Evolutionary conservation across 2,888 invertebrate species (phyloP), one percentile per base, ranked within the genome.

Genomic region (Desoria tigrina): DNA sequence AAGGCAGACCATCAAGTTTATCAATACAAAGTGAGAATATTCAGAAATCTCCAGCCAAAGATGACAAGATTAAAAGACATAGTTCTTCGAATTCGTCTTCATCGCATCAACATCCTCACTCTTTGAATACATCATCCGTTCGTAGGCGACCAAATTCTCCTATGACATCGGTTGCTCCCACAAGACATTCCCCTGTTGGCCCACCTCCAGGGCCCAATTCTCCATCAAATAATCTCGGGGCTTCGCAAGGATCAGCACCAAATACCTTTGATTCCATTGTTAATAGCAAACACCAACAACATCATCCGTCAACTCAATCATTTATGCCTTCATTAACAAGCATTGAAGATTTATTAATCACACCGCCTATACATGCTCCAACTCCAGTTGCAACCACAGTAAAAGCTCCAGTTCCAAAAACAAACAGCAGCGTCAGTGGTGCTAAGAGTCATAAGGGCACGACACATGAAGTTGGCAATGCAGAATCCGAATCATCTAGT

Each of bases 391-490:
- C 61, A 32, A 54, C 60, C 21, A 6, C 45, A 7, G 32, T 60
- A 28, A 59, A 66, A 63, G 24, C 58, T 54, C 42, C 61, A 26
- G 62, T 67, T 65, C 78, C 88, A 87, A 69, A 87, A 87, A 84
- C 85, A 86, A 74, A 82, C 82, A 62, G 85, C 84, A 72, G 85
- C 85, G 74, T 76, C 77, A 54, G 72, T 66, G 28, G 56, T 37
- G 84, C 85, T 54, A 49, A 59, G 49, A 53, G 26, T n/a, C 7
- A 23, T n/a, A 53, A 66, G 53, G 42, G 50, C 87, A 86, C 79
- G 87, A 88, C 73, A 86, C 88, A 9, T 82, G 88, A 72, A 90
- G 89, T 73, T 90, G 87, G 76, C 39, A 61, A 24, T 51, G 80
- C 80, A 16, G 80, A 83, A 53, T 81, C 80, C 42, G 82, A 82